These are phyloP conservation scores for Cheiracanthium punctorium DNA, from an alignment of 2,888 invertebrate species.

Conservation along the genomic window DNA sequence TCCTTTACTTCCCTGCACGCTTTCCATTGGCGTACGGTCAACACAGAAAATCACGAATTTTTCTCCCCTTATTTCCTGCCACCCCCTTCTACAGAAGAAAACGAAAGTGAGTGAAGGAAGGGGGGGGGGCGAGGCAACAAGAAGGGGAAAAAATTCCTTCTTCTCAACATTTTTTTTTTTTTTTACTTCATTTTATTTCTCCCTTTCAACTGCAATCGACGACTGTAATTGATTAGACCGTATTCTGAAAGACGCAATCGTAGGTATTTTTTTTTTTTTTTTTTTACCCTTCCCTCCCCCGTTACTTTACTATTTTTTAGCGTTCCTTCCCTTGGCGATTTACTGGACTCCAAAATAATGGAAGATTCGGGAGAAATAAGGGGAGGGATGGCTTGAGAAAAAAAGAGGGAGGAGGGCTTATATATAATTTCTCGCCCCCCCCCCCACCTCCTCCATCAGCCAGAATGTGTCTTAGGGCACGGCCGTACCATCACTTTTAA, in stretches of 20 bases:
- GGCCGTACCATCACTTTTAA: constrained; percentile 65
- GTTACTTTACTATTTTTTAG: constrained; percentile 44
- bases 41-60: constrained; percentile 63
- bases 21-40: constrained; percentile 63
- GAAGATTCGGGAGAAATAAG: constrained; percentile 37
- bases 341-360: constrained; percentile 67
- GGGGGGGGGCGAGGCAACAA: constrained; percentile 7
- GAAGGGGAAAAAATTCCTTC: constrained; percentile 27
- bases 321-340: constrained; percentile 63
- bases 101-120: constrained; percentile 59
- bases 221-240: constrained; percentile 68
- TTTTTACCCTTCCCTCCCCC: constrained; percentile 45
- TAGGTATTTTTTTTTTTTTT: constrained; percentile 49
- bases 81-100: constrained; percentile 47
- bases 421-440: constrained; percentile 57
- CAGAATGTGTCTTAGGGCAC: constrained; percentile 63
- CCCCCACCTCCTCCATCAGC: background rate
- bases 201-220: constrained; percentile 68
- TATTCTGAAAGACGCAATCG: constrained; percentile 67
- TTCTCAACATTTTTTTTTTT: constrained; percentile 15
- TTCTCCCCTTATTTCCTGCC: background rate
- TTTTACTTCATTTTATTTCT: constrained; percentile 32
- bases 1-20: constrained; percentile 29
- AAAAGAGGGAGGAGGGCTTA: constrained; percentile 50
- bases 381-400: constrained; percentile 13